These are phyloP conservation scores for Botrylloides violaceus DNA, from an alignment of 23 tunicate species.

Conservation along the genomic window DNA sequence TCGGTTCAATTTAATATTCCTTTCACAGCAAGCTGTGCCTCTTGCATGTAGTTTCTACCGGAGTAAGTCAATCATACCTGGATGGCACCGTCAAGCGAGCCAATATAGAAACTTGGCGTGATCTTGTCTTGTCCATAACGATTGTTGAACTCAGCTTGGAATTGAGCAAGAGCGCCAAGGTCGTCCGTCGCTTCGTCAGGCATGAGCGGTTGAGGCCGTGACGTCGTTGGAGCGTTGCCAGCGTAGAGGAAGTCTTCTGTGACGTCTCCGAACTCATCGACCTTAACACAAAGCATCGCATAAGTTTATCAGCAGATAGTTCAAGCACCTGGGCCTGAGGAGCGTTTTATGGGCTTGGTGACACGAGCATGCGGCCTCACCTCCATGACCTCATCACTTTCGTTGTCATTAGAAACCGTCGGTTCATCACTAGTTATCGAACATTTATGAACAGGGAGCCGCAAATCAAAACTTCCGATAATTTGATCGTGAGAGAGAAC, in stretches of 20 bases:
- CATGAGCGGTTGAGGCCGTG: slow-evolving; percentile 29
- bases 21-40: too few species aligned
- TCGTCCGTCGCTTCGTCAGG: slow-evolving; percentile 61
- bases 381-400: too few species aligned
- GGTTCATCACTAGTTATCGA: neutral
- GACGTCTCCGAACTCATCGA: slow-evolving; percentile 18
- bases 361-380: too few species aligned
- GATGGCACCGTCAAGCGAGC: slow-evolving; percentile 30
- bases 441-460: slow-evolving; percentile 6
- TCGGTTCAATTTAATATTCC: too few species aligned
- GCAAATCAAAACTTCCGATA: slow-evolving; percentile 6
- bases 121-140: slow-evolving; percentile 46
- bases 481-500: slow-evolving; percentile 2
- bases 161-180: slow-evolving; percentile 45
- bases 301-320: too few species aligned
- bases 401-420: too few species aligned
- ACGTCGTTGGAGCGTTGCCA: neutral
- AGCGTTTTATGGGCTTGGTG: too few species aligned
- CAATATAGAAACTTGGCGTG: slow-evolving; percentile 40
- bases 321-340: too few species aligned
- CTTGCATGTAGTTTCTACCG: too few species aligned
- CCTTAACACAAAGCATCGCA: too few species aligned
- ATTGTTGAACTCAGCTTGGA: slow-evolving; percentile 38
- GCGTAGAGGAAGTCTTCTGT: slow-evolving; percentile 3
- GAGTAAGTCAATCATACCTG: slow-evolving; percentile 15